Evolutionary conservation across 2,888 invertebrate genomes (phyloP).

Genomic region (Polylopha cassiicola): DNA sequence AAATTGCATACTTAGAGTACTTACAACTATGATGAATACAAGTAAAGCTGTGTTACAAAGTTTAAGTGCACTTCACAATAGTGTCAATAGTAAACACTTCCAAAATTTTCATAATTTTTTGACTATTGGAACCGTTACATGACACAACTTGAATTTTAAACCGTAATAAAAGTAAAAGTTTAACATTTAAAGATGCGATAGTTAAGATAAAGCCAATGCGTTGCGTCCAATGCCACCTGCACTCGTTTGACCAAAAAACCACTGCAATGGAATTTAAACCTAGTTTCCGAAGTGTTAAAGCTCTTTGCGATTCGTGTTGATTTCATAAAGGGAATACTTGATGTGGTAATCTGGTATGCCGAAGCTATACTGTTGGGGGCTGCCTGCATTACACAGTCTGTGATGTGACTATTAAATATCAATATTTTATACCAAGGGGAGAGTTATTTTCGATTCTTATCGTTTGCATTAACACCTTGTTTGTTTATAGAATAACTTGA

Average conservation of each 20-base stretch:
- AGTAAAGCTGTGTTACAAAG: too few relatives aligned
- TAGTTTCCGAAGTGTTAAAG: slow-evolving; percentile 23
- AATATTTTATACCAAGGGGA: slow-evolving; percentile 68
- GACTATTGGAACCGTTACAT: slow-evolving; percentile 44
- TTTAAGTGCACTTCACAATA: slow-evolving; percentile 9
- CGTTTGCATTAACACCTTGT: slow-evolving; percentile 71
- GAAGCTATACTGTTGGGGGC: slow-evolving; percentile 52
- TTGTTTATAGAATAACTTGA: slow-evolving; percentile 54
- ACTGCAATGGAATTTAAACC: slow-evolving; percentile 26
- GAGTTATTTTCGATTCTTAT: slow-evolving; percentile 62
- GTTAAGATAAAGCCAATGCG: slow-evolving; percentile 62
- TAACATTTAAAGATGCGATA: slow-evolving; percentile 67
- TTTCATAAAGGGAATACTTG: slow-evolving; percentile 55
- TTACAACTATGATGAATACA: too few relatives aligned
- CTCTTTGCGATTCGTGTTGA: slow-evolving; percentile 26
- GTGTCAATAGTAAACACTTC: slow-evolving; percentile 9
- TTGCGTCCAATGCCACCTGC: slow-evolving; percentile 66
- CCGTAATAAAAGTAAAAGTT: slow-evolving; percentile 71
- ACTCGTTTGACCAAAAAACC: slow-evolving; percentile 35
- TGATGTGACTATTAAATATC: slow-evolving; percentile 70
- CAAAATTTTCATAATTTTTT: slow-evolving; percentile 7
- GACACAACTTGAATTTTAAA: slow-evolving; percentile 66
- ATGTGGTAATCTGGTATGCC: slow-evolving; percentile 69
- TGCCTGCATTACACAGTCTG: slow-evolving; percentile 66
- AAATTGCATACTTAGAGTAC: too few relatives aligned